These are phyloP conservation scores for Anoplius nigerrimus DNA, from an alignment of 2,888 invertebrate genomes.

Conservation along the genomic window DNA sequence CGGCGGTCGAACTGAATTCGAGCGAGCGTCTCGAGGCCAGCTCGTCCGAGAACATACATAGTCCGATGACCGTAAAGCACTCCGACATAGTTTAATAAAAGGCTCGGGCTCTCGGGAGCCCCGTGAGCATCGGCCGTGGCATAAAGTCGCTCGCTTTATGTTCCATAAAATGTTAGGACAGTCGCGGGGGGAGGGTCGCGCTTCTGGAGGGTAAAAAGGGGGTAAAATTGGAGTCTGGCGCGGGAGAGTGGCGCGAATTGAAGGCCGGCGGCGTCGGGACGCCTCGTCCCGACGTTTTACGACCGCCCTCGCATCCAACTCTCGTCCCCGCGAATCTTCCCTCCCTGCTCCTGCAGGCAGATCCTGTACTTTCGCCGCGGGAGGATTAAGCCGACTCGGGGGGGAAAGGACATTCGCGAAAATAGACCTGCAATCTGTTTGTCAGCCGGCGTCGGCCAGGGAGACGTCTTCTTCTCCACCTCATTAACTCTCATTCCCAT, in stretches of 20 bases:
- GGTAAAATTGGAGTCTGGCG: no score
- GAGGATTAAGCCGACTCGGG: no score
- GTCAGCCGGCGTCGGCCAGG: no score
- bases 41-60: conserved; percentile 11
- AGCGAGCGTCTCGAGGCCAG: conserved; percentile 18
- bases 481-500: no score
- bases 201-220: no score
- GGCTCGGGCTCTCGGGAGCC: conserved; percentile 29
- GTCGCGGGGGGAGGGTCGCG: no score
- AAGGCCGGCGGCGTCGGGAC: neutral
- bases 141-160: conserved; percentile 64
- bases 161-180: conserved; percentile 57
- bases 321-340: conserved; percentile 2
- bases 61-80: conserved; percentile 60
- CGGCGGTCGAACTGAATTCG: conserved; percentile 28
- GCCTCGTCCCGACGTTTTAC: conserved; percentile 2
- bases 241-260: no score
- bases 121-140: conserved; percentile 38
- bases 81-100: conserved; percentile 62
- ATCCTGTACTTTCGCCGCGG: neutral
- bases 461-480: no score
- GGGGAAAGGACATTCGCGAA: no score
- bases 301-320: conserved; percentile 8
- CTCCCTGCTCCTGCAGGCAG: neutral
- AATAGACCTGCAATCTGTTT: no score